Evolutionary conservation across 1,140 invertebrate species (phyloP), one percentile per base, ranked within the genome.

Genomic region (Polyergus mexicanus): DNA sequence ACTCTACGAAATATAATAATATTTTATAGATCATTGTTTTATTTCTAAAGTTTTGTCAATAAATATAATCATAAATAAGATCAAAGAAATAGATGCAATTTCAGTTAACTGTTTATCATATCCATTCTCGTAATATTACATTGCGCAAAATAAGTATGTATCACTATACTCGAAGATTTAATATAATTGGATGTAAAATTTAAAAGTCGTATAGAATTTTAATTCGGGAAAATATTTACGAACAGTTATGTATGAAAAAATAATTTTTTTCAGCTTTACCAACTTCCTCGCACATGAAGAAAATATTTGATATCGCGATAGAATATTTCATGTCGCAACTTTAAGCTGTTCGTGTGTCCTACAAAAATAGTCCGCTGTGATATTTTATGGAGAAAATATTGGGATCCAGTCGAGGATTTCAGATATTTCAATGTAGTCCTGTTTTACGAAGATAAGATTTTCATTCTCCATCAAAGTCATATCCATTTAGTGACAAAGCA

Each of bases 401-500:
- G 28, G n/a, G 63, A 65, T 19, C 19, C 16, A 63, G 60, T 54
- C 63, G 19, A 13, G 38, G 38, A 87, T 85, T 87, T 63, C 51
- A 65, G 25, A 75, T 69, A 84, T 54, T 71, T 72, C 72, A 72
- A 38, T 35, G 32, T 13, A 44, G 38, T 80, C 47, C 75, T 86
- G 75, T 28, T 86, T 51, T 44, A 0, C 65, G 60, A n/a, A 74
- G 87, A 84, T 87, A 88, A 84, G 65, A 65, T 84, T 71, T 38
- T 84, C 58, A 35, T 87, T 84, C 56, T 78, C 28, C 47, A 72
- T 83, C 71, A 88, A 87, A 78, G 71, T 87, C 65, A 51, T 41
- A 71, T 72, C 54, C 51, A 66, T 19, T 38, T 38, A 28, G 28
- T 28, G 28, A 54, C 60, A 68, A 74, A 60, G n/a, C 22, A 32